phyloP scores from a whole-genome alignment of 2,113 vertebrate genomes.

The Grantiella picta region DNA sequence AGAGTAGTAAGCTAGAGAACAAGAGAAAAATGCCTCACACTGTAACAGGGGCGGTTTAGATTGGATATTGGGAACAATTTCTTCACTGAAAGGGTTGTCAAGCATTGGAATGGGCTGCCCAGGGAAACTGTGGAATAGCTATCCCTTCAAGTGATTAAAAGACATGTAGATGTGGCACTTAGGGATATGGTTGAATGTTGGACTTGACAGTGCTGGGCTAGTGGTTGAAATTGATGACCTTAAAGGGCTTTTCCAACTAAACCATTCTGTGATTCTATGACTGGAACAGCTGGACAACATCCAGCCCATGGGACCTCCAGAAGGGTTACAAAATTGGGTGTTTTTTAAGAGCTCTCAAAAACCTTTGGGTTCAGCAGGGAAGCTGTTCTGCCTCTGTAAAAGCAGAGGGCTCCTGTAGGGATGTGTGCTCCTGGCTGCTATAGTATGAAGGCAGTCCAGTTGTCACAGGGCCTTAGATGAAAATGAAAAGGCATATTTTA shows the following conservation, averaged over 20 bases:
- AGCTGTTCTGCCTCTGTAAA: neutral
- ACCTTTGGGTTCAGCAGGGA: neutral
- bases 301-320: neutral
- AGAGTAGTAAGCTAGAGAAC: neutral
- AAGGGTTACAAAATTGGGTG: neutral
- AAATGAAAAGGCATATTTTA: neutral
- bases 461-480: neutral
- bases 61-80: neutral
- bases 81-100: neutral
- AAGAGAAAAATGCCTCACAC: neutral
- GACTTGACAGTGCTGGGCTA: neutral
- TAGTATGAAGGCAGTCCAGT: neutral
- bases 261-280: neutral
- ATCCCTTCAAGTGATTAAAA: neutral
- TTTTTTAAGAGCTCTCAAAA: neutral
- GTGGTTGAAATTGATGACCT: neutral
- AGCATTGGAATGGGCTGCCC: neutral
- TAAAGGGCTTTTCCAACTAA: neutral
- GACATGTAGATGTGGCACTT: neutral
- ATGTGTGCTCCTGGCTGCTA: neutral
- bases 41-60: neutral
- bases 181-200: neutral
- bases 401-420: neutral
- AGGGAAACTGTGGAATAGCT: neutral
- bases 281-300: neutral